Base-by-base conservation (phyloP, 2,888 invertebrate species). In the Machimus rusticus region DNA sequence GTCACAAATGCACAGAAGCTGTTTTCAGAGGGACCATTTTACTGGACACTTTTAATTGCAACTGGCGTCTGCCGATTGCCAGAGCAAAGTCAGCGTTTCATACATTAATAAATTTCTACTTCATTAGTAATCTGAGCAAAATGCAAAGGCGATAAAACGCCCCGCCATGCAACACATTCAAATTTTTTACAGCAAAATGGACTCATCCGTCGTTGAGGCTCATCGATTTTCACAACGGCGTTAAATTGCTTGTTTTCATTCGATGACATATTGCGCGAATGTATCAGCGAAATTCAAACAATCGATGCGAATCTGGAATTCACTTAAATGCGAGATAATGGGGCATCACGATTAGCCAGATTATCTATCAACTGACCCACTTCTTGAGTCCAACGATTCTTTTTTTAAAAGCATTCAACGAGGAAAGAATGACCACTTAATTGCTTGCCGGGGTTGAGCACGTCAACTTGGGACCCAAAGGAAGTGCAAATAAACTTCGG, bases 1-100 rank as follows among this genome's bases (percentile, higher is more conserved):
- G 88, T 90, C 90, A 90, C 90, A 90, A 90, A 90, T 88, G 88
- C 86, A 84, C 43, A 87, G 86, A 87, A 51, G 85, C 66, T 82
- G 16, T 16, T 5, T 5, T 19, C 66, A 39, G 82, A 57, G 28
- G 19, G 55, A 19, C 46, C 43, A 46, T 14, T 14, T 16, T 78
- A 43, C 23, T 66, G 57, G 82, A 82, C 19, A 82, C 57, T 82
- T 82, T 66, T 46, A 66, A 85, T 46, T 74, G 74, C 37, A 66
- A 85, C 39, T 85, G 85, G 85, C 85, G 85, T 85, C 85, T 85
- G 74, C 74, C 74, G 74, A 85, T 74, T 34, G 28, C 19, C n/a
- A 1, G 74, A 74, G 8, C 23, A 46, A 39, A 46, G 46, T 31
- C 74, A 23, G 19, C 46, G 37, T 74, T 74, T 46, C 74, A 19